Conservation (phyloP, 2,888 invertebrate species). For the Napeogenes inachia region DNA sequence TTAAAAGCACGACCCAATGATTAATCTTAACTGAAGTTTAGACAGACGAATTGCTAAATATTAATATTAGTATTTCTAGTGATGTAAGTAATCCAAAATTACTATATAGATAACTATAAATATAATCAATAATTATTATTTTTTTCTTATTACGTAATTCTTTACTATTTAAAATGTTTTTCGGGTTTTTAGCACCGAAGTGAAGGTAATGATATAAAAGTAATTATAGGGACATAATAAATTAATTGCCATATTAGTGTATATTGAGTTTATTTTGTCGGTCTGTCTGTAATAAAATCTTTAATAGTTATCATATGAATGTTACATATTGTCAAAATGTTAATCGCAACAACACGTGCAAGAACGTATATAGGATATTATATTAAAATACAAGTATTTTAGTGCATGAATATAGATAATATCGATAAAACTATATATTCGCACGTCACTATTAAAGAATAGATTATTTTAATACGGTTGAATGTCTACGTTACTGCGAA, state of each 20-base stretch:
- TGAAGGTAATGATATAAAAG: no score
- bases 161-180: no score
- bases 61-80: conserved; percentile 11
- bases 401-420: background rate
- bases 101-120: no score
- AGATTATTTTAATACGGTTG: conserved; percentile 39
- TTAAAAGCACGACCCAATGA: conserved; percentile 58
- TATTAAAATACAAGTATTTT: conserved; percentile 6
- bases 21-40: conserved; percentile 61
- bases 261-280: no score
- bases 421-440: conserved; percentile 6
- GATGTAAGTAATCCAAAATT: conserved; percentile 15
- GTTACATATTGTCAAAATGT: no score
- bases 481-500: conserved; percentile 35
- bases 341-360: no score
- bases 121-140: conserved; percentile 24
- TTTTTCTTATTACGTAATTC: background rate
- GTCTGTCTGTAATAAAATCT: background rate
- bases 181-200: no score
- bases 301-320: background rate
- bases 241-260: no score
- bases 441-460: conserved; percentile 31
- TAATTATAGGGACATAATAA: no score
- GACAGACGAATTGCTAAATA: conserved; percentile 42
- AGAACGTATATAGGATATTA: no score